phyloP scores from a whole-genome alignment of 2,888 invertebrate genomes.

The Atethmia centrago region DNA sequence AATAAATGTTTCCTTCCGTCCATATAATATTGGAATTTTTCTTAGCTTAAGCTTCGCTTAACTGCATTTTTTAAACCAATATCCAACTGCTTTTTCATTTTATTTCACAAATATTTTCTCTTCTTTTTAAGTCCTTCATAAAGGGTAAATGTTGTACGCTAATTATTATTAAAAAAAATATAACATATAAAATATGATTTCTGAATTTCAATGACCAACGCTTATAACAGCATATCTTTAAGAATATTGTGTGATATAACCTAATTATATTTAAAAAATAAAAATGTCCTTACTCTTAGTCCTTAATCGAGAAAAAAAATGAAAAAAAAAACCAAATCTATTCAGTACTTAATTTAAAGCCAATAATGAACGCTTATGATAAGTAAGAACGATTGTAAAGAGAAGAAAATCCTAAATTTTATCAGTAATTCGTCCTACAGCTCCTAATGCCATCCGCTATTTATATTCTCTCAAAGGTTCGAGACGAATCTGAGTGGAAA shows the following conservation, averaged over 20 bases:
- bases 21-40: slow-evolving; percentile 82
- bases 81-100: slow-evolving; percentile 48
- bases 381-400: slow-evolving; percentile 77
- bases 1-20: slow-evolving; percentile 88
- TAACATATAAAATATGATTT: slow-evolving; percentile 70
- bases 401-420: slow-evolving; percentile 73
- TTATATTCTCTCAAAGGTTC: slow-evolving; percentile 55
- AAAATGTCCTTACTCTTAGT: slow-evolving; percentile 87
- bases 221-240: slow-evolving; percentile 89
- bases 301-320: slow-evolving; percentile 77
- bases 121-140: slow-evolving; percentile 61
- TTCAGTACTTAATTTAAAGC: slow-evolving; percentile 88
- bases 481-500: neutral
- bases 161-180: slow-evolving; percentile 57
- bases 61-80: slow-evolving; percentile 76
- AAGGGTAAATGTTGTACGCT: slow-evolving; percentile 66
- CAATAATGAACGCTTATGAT: slow-evolving; percentile 82
- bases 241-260: slow-evolving; percentile 90
- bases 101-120: slow-evolving; percentile 31
- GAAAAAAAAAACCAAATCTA: slow-evolving; percentile 80
- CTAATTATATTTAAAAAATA: slow-evolving; percentile 85
- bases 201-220: slow-evolving; percentile 87
- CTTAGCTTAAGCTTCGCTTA: slow-evolving; percentile 82
- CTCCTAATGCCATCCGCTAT: slow-evolving; percentile 66
- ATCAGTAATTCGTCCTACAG: slow-evolving; percentile 81